Evolutionary conservation across 2,888 invertebrate species (phyloP), one percentile per base, ranked within the genome.

Genomic region (Chrysolina americana): DNA sequence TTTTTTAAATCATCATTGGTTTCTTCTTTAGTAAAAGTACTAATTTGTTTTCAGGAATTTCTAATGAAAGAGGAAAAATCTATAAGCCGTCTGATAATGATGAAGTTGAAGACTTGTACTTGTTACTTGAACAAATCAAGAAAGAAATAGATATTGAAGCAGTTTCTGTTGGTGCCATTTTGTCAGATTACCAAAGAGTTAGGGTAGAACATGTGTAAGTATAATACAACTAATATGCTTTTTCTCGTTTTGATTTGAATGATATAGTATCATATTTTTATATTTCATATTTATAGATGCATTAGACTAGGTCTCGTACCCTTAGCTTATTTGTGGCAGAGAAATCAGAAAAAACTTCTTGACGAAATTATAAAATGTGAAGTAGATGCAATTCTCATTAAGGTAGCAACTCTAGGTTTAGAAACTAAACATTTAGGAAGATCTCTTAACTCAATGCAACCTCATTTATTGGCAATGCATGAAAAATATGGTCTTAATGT

Each of bases 131-230:
- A 82, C 91, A 92, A 87, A 91, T 98, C 68, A 84, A 95, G 94
- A 91, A 94, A 93, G 89, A 86, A 44, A 68, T 87, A 41, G 80
- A 82, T 19, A 78, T 97, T 86, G 96, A 98, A 86, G 99, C 96
- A 71, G 98, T 99, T 62, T 95, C 98, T 76, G 97, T 96, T 80
- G 99, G 99, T 81, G 99, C 99, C 79, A 98, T 99, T 87, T 91
- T 98, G 83, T 99, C 99, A 75, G 97, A 98, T 89, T 99, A 99
- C 90, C 99, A 99, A 91, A 93, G 98, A 89, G 93, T 97, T 85
- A 92, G 99, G 85, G 98, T 98, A 79, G 98, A 98, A 91, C 96
- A 97, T 94, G 98, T 99, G 94, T 97, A 93, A 93, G 95, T 92
- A 23, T 19, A 5, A 28, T n/a, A n/a, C n/a, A 28, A 28, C 28